Conservation (phyloP, 2,888 invertebrate species). For the Epirrhoe alternata region DNA sequence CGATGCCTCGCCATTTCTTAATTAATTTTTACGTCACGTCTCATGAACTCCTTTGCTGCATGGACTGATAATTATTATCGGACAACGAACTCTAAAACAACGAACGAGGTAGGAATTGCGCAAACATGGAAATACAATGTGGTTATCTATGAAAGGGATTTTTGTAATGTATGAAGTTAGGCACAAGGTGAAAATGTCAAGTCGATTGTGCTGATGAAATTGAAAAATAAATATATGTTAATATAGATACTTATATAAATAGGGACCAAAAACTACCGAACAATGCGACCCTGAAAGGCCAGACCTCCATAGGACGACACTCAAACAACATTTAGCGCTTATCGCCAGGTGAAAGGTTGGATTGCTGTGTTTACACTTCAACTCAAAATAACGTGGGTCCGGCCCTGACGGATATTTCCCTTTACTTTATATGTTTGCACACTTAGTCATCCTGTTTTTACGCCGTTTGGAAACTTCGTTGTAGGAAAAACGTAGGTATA, state of each 20-base stretch:
- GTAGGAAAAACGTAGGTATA: constrained; percentile 5
- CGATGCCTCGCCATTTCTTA: constrained; percentile 55
- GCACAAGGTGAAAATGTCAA: constrained; percentile 3
- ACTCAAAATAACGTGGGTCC: constrained; percentile 45
- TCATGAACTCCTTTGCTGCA: constrained; percentile 58
- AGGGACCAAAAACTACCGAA: constrained; percentile 41
- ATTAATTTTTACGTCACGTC: constrained; percentile 65
- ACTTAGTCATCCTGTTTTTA: constrained; percentile 52
- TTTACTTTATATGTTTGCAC: constrained; percentile 52
- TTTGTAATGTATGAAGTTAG: not conserved
- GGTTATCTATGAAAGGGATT: constrained; percentile 7
- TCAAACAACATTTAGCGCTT: constrained; percentile 67
- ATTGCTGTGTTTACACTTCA: constrained; percentile 66
- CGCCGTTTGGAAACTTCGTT: constrained; percentile 44
- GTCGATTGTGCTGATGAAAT: constrained; percentile 9
- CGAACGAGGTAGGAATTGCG: constrained; percentile 54
- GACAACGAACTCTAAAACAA: constrained; percentile 64
- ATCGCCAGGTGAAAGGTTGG: constrained; percentile 78
- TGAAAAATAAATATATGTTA: not conserved
- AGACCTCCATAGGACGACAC: constrained; percentile 54
- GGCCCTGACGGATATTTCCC: constrained; percentile 51
- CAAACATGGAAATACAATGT: constrained; percentile 47
- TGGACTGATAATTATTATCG: constrained; percentile 78
- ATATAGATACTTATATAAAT: not conserved
- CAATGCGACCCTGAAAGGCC: constrained; percentile 51